Evolutionary conservation across 2,888 invertebrate genomes (phyloP), one percentile per base, ranked within the genome.

Genomic region (Plagodis pulveraria): DNA sequence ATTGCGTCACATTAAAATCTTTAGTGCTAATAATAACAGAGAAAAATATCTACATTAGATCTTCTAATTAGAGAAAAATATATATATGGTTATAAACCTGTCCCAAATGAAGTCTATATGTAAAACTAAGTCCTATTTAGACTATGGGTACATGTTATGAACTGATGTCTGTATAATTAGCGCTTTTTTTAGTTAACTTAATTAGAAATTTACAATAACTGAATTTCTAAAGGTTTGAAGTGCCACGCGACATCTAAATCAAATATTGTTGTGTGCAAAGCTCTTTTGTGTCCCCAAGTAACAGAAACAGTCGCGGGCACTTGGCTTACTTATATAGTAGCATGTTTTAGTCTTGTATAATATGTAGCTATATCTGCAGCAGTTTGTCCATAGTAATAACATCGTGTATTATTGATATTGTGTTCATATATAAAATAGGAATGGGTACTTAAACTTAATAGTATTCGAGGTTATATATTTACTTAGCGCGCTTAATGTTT

Each of bases 11-110:
- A 50, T 54, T 35, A 40, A 41, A 56, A 50, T n/a, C 53, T 11
- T 50, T 41, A 57, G 46, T 63, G 22, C 55, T 63, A 36, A 56
- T 57, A 46, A 54, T 57, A 56, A 54, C 45, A 40, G 53, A 63
- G 58, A 62, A 56, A 58, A 34, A 56, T 52, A 48, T 51, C 5
- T 42, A n/a, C n/a, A n/a, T n/a, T n/a, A n/a, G n/a, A n/a, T n/a
- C n/a, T n/a, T n/a, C n/a, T n/a, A n/a, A n/a, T n/a, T n/a, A 40
- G 53, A 63, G 58, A 62, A 56, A 58, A 34, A 56, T 52, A 48
- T 51, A 12, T 22, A 38, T 49, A 51, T 58, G 64, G 65, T 65
- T 65, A 51, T 58, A 65, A 69, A 67, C 69, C 62, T 63, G 64
- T 53, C 62, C 65, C 64, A 69, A 63, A 44, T 62, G 53, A 63